Evolutionary conservation across 2,888 invertebrate genomes (phyloP).

Genomic region (Lasioglossum figueresi): DNA sequence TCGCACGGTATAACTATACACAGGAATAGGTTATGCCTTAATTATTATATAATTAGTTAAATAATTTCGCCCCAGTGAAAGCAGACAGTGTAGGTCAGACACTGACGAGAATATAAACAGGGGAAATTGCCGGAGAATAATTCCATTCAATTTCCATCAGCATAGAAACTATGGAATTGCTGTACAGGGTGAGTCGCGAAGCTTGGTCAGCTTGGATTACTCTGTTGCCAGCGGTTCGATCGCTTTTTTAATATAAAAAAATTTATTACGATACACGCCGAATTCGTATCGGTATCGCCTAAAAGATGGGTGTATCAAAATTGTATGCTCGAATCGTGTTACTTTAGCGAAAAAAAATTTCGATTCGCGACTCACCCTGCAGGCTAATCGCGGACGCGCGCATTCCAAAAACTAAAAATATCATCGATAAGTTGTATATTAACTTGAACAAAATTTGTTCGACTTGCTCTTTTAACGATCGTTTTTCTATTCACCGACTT

Average conservation of each 20-base stretch:
- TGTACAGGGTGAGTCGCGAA: neutral
- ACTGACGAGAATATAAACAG: neutral
- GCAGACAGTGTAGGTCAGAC: neutral
- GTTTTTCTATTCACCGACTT: neutral
- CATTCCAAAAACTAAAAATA: neutral
- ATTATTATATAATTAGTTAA: conserved; percentile 8
- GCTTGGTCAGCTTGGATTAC: too few relatives aligned
- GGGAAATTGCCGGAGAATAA: neutral
- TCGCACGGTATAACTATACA: neutral
- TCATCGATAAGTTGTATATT: too few relatives aligned
- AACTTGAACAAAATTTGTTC: neutral
- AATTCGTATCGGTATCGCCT: too few relatives aligned
- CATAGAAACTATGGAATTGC: neutral
- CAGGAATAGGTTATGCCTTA: neutral
- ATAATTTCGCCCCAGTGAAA: neutral
- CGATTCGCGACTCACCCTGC: too few relatives aligned
- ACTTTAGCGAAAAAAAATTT: too few relatives aligned
- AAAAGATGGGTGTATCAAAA: too few relatives aligned
- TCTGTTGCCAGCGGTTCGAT: too few relatives aligned
- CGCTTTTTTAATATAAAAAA: too few relatives aligned
- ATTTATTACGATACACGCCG: too few relatives aligned
- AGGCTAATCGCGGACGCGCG: too few relatives aligned
- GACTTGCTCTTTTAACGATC: neutral
- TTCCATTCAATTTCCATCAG: neutral
- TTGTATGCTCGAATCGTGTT: too few relatives aligned